Percentiles rank a stretch among this genome's conserved stretches.
phyloP scores from a whole-genome alignment of 2,113 vertebrate genomes.

The Pterophyllum scalare region DNA sequence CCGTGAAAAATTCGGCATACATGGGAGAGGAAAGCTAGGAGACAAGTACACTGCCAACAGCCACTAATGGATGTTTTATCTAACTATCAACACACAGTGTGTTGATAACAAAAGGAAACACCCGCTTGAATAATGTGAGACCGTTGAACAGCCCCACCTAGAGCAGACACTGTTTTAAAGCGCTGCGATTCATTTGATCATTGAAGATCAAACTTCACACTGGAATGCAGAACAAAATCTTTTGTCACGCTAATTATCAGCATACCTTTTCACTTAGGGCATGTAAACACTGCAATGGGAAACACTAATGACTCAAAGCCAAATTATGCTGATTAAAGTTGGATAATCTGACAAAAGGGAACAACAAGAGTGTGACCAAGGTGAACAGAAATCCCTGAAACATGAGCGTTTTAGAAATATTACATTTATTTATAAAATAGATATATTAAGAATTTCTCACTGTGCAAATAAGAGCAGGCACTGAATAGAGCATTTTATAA shows the following conservation, averaged over 20 bases:
- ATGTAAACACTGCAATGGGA: not conserved
- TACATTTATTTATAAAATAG: constrained; percentile 69
- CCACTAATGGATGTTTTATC: constrained; percentile 27
- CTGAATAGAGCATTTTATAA: constrained; percentile 27
- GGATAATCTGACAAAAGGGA: not conserved
- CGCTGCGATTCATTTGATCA: not conserved
- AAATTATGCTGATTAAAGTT: not conserved
- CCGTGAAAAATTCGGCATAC: not conserved
- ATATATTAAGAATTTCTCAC: constrained; percentile 63
- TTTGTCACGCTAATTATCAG: not conserved
- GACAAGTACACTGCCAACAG: not conserved
- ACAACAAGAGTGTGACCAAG: not conserved
- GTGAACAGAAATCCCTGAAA: not conserved
- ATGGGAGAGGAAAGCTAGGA: not conserved
- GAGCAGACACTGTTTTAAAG: not conserved
- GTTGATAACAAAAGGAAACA: constrained; percentile 35
- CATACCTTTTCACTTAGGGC: constrained; percentile 1
- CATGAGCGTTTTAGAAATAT: constrained; percentile 33
- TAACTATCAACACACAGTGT: constrained; percentile 29
- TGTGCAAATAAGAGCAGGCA: constrained; percentile 61
- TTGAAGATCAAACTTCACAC: not conserved
- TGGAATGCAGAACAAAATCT: constrained; percentile 2
- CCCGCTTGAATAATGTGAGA: constrained; percentile 28
- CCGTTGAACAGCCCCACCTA: constrained; percentile 28
- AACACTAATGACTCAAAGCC: not conserved